Conservation (phyloP, 2,113 vertebrate genomes). For the Pseudorhombus dupliciocellatus region DNA sequence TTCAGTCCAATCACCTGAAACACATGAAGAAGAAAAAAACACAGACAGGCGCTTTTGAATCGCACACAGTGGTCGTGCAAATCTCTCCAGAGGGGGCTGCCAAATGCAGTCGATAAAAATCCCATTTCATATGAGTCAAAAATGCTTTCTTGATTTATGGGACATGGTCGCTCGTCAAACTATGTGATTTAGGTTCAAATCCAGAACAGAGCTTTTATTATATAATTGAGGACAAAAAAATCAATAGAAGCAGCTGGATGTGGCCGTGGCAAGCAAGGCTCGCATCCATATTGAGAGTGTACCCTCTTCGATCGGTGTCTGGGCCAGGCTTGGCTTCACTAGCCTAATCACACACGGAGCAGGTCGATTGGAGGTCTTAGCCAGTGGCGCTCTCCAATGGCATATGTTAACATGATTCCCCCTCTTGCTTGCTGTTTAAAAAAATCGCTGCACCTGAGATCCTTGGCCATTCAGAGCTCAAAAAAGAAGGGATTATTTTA, state of each 20-base stretch:
- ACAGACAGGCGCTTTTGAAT: constrained; percentile 31
- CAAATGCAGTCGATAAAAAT: constrained; percentile 80
- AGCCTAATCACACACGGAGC: constrained; percentile 80
- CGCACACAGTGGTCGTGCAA: constrained; percentile 46
- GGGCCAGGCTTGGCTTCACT: constrained; percentile 72
- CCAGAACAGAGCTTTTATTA: constrained; percentile 81
- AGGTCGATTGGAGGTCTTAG: constrained; percentile 77
- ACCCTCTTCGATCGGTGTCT: constrained; percentile 79
- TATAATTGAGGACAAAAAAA: constrained; percentile 84
- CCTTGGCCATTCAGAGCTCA: constrained; percentile 71
- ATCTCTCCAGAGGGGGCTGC: constrained; percentile 66
- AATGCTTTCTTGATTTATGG: constrained; percentile 75
- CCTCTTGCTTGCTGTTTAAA: constrained; percentile 68
- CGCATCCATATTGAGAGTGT: constrained; percentile 79
- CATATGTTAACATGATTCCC: constrained; percentile 78
- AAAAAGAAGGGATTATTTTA: constrained; percentile 80
- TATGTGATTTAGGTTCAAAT: constrained; percentile 78
- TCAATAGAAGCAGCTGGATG: constrained; percentile 82
- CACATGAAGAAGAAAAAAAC: constrained; percentile 34
- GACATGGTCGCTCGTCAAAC: constrained; percentile 67
- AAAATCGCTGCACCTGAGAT: constrained; percentile 75
- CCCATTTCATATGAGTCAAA: constrained; percentile 75
- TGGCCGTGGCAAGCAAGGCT: constrained; percentile 62
- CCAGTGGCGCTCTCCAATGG: constrained; percentile 73
- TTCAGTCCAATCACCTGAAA: constrained; percentile 74